Conservation (phyloP, 2,888 invertebrate genomes). For the Acleris laterana region DNA sequence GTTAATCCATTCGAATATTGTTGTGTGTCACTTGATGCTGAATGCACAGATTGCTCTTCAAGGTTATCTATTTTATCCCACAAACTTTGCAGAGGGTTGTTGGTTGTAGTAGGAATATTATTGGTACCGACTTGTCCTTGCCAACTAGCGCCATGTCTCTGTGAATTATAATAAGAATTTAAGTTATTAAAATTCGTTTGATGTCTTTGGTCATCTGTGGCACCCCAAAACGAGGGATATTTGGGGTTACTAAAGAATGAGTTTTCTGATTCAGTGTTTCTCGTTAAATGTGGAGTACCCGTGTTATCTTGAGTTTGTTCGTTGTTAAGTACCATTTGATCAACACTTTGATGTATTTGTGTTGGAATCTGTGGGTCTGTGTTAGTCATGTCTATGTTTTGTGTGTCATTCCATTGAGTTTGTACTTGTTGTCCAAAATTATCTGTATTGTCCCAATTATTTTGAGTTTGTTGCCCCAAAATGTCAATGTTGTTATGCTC, state of each 20-base stretch:
- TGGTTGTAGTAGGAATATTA: slow-evolving; percentile 15
- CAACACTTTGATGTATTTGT: slow-evolving; percentile 6
- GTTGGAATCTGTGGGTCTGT: slow-evolving; percentile 29
- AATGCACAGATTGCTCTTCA: slow-evolving; percentile 32
- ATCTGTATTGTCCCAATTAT: slow-evolving; percentile 36
- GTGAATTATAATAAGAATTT: slow-evolving; percentile 25
- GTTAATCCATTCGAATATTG: slow-evolving; percentile 22
- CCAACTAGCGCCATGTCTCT: slow-evolving; percentile 30
- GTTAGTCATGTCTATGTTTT: slow-evolving; percentile 19
- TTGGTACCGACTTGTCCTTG: slow-evolving; percentile 18
- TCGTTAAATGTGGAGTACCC: slow-evolving; percentile 8
- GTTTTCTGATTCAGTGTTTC: slow-evolving; percentile 17
- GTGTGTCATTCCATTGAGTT: slow-evolving; percentile 29
- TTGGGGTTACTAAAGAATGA: slow-evolving; percentile 6
- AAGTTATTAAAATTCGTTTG: slow-evolving; percentile 19
- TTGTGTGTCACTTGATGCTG: slow-evolving; percentile 31
- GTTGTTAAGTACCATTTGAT: slow-evolving; percentile 30
- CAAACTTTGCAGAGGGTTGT: slow-evolving; percentile 39
- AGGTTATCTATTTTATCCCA: slow-evolving; percentile 46
- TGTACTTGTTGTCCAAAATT: slow-evolving; percentile 42
- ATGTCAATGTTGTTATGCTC: slow-evolving; percentile 32
- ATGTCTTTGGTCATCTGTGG: slow-evolving; percentile 16
- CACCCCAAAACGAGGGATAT: slow-evolving; percentile 10
- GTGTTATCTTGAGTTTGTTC: slow-evolving; percentile 31
- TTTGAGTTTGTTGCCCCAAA: slow-evolving; percentile 42